Conservation (phyloP, 2,113 vertebrate species). For the Protomyctophum bolini region DNA sequence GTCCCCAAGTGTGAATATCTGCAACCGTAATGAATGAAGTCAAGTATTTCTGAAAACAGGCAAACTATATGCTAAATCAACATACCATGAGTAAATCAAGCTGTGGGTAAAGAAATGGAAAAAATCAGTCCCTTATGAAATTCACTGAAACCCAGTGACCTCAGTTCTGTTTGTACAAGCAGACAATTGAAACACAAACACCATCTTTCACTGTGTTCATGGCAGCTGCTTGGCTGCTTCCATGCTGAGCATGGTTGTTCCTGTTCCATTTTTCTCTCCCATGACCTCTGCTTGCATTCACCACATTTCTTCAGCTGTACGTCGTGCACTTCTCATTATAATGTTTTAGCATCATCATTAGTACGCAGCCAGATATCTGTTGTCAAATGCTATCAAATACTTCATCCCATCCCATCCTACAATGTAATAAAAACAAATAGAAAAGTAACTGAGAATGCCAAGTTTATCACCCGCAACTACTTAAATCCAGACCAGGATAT, state of each 20-base stretch:
- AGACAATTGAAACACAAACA: conserved; percentile 5
- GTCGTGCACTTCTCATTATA: neutral
- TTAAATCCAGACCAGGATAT: too few relatives aligned
- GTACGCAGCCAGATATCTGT: too few relatives aligned
- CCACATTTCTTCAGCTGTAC: neutral
- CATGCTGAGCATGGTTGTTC: neutral
- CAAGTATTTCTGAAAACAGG: neutral
- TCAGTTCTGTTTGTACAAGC: neutral
- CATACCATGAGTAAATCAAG: neutral
- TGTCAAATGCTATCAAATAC: too few relatives aligned
- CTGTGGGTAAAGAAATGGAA: neutral
- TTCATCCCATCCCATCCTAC: too few relatives aligned
- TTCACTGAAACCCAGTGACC: neutral
- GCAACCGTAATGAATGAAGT: neutral
- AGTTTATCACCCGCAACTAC: too few relatives aligned
- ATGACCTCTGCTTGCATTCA: neutral
- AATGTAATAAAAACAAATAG: too few relatives aligned
- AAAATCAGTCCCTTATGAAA: neutral
- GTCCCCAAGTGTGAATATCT: neutral
- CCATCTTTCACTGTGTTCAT: conserved; percentile 6
- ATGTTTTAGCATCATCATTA: neutral
- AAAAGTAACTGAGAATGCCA: too few relatives aligned
- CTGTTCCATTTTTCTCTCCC: neutral
- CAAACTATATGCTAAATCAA: neutral
- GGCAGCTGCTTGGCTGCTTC: neutral